Conservation (phyloP, 2,888 invertebrate species). For the Nomada fucata region DNA sequence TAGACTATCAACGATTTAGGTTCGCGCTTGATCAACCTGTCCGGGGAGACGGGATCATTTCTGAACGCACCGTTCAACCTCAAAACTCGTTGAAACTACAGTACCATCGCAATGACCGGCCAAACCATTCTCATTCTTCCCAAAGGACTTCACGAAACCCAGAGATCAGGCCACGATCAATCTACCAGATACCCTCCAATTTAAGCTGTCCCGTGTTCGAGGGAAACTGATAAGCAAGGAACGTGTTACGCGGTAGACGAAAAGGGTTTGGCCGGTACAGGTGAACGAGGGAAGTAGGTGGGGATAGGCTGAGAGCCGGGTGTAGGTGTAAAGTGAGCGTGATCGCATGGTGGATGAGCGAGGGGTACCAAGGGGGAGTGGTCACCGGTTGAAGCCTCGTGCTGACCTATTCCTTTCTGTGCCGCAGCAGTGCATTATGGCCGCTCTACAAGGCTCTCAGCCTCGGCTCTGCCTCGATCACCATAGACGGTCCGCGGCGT, state of each 20-base stretch:
- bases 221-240: conserved; percentile 20
- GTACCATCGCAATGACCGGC: too few species aligned
- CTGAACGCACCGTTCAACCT: too few species aligned
- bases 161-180: too few species aligned
- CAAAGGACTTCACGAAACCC: too few species aligned
- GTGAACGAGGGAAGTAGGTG: conserved; percentile 22
- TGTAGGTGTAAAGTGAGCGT: conserved; percentile 80
- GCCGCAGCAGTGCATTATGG: conserved; percentile 82
- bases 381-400: conserved; percentile 80
- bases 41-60: neutral
- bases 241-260: conserved; percentile 29
- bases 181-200: neutral
- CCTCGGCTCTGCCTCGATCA: conserved; percentile 58
- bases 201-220: neutral
- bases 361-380: conserved; percentile 81
- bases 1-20: neutral
- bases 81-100: too few species aligned
- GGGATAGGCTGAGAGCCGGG: conserved; percentile 48
- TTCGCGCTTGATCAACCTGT: neutral
- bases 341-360: conserved; percentile 77
- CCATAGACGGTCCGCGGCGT: conserved; percentile 58
- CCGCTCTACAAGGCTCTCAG: conserved; percentile 75
- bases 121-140: too few species aligned
- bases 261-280: conserved; percentile 3
- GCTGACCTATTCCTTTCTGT: conserved; percentile 83